phyloP scores from a whole-genome alignment of 2,113 vertebrate genomes.

The Phoxinus phoxinus region DNA sequence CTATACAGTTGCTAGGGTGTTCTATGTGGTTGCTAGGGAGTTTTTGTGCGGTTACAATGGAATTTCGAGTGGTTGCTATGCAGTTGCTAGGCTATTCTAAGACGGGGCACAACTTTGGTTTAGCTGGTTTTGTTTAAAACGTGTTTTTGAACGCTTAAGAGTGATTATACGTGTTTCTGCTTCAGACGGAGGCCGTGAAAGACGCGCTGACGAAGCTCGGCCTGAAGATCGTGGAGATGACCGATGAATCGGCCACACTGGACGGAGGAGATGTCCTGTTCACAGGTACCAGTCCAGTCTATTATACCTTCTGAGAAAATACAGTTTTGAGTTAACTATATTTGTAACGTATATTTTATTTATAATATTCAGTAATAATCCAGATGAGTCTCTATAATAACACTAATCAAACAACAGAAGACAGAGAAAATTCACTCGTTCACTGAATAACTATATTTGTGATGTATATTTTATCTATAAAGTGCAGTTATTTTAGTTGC shows the following conservation, averaged over 20 bases:
- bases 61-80: neutral
- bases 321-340: no score
- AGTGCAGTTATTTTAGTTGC: no score
- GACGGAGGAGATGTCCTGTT: constrained; percentile 98
- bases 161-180: constrained; percentile 44
- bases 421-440: no score
- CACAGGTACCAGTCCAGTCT: constrained; percentile 80
- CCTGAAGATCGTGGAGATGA: constrained; percentile 94
- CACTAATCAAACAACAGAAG: no score
- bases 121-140: no score
- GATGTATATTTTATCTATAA: no score
- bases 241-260: constrained; percentile 89
- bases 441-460: no score
- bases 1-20: neutral
- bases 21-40: neutral
- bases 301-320: no score
- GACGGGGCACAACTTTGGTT: neutral
- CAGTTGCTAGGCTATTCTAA: neutral
- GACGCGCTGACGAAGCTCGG: constrained; percentile 83
- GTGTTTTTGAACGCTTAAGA: neutral
- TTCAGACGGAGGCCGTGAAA: constrained; percentile 88
- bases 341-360: no score
- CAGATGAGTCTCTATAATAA: no score
- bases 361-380: no score
- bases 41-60: no score